Base-by-base conservation (phyloP, 1,140 invertebrate genomes). In the Bombus waltoni region DNA sequence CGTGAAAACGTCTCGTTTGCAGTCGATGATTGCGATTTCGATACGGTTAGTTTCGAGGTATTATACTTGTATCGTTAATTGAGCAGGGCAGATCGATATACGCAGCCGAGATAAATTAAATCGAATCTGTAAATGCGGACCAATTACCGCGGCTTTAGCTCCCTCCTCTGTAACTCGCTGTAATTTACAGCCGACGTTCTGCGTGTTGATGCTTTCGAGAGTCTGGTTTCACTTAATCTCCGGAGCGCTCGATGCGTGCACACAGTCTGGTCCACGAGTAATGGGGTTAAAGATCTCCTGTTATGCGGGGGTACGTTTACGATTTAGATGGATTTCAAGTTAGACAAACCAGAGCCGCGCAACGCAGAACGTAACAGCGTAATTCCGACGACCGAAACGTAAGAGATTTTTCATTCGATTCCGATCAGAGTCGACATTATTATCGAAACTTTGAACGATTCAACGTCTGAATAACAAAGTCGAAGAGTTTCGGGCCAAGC, bases 141-240 rank as follows among this genome's bases (percentile, higher is more conserved):
- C 59, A 78, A 78, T 78, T 78, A 78, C 59, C 76, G n/a, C 40
- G 40, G 57, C 40, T 78, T 65, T 38, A 42, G 40, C 70, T n/a
- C 42, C n/a, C 28, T 8, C n/a, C 38, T 35, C n/a, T 35, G 18
- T 78, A 78, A 78, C 57, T 65, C 76, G 44, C 38, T 44, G 18
- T 78, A 66, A 78, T 78, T 78, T 78, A 65, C n/a, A 78, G n/a
- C 38, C n/a, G 40, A 78, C 76, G 22, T 78, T 78, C 40, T 40
- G 40, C 38, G 40, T 66, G 76, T 78, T 65, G 76, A 78, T 78
- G n/a, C 59, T 65, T 78, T 44, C 40, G 40, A 40, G 59, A 66
- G 59, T 65, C 47, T 78, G 38, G 11, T 78, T 78, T 78, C 76
- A 78, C 59, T 78, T 78, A 78, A 78, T 78, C 57, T 66, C 76